Conservation (phyloP, 2,888 invertebrate genomes). For the Lasioglossum marginatum region DNA sequence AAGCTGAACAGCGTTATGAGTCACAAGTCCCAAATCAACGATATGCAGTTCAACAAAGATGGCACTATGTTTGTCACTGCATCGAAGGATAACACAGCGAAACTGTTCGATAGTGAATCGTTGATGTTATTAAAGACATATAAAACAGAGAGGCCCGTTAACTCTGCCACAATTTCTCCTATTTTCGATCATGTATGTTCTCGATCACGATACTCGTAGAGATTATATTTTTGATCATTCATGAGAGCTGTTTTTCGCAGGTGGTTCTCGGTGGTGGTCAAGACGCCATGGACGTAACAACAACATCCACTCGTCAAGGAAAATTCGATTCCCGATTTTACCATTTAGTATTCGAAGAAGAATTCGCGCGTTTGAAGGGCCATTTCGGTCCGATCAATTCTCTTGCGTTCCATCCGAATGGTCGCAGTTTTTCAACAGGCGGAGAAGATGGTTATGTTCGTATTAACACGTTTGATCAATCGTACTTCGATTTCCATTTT, state of each 20-base stretch:
- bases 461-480: slow-evolving; percentile 97
- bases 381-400: slow-evolving; percentile 99
- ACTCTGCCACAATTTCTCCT: slow-evolving; percentile 98
- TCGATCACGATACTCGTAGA: neutral
- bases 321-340: slow-evolving; percentile 97
- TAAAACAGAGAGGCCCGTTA: slow-evolving; percentile 98
- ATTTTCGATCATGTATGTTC: slow-evolving; percentile 94
- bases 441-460: slow-evolving; percentile 99
- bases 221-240: slow-evolving; percentile 3
- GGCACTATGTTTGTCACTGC: slow-evolving; percentile 98
- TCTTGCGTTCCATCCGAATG: slow-evolving; percentile 98
- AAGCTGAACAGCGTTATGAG: slow-evolving; percentile 91
- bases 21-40: slow-evolving; percentile 95
- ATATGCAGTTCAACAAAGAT: slow-evolving; percentile 97
- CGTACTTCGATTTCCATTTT: slow-evolving; percentile 98
- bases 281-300: slow-evolving; percentile 99
- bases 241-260: slow-evolving; percentile 79
- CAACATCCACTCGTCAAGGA: slow-evolving; percentile 96
- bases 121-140: slow-evolving; percentile 96
- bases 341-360: slow-evolving; percentile 91
- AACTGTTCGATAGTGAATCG: slow-evolving; percentile 95
- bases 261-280: slow-evolving; percentile 99
- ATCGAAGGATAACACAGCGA: slow-evolving; percentile 98
- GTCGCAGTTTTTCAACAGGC: slow-evolving; percentile 97
- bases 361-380: slow-evolving; percentile 95